These are phyloP conservation scores for Neoaliturus tenellus DNA, from an alignment of 2,888 invertebrate species.

Conservation along the genomic window DNA sequence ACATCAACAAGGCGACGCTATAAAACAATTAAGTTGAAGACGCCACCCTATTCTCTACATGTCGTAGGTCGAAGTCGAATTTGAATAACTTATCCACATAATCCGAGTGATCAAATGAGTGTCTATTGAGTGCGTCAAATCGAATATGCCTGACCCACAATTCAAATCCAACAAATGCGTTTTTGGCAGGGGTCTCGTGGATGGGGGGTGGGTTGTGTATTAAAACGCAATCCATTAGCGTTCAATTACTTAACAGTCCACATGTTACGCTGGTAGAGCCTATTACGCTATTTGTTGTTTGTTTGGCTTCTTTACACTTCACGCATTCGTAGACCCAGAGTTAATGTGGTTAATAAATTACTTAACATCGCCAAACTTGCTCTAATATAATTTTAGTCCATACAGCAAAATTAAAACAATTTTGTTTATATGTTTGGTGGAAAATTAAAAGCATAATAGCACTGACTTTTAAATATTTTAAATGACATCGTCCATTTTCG, in stretches of 20 bases:
- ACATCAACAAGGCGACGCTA: too few species aligned
- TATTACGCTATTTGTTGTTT: not conserved
- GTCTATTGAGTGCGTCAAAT: not conserved
- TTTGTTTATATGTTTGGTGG: not conserved
- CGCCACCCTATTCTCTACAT: too few species aligned
- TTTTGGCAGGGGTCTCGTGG: not conserved
- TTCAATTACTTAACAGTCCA: conserved; percentile 28
- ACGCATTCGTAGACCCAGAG: not conserved
- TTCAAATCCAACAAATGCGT: conserved; percentile 4
- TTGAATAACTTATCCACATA: not conserved
- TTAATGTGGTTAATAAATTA: not conserved
- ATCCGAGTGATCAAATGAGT: not conserved
- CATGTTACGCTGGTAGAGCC: not conserved
- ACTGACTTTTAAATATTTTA: not conserved
- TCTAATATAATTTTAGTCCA: too few species aligned
- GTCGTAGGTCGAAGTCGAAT: not conserved
- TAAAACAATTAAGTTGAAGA: too few species aligned
- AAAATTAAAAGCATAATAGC: not conserved
- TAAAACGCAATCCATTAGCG: conserved; percentile 29
- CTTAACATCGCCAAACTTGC: too few species aligned
- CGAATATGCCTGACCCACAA: conserved; percentile 6
- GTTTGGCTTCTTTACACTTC: not conserved
- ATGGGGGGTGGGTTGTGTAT: not conserved
- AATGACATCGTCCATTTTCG: not conserved
- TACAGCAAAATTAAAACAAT: not conserved